phyloP scores from a whole-genome alignment of 2,113 vertebrate genomes.

The Colaptes auratus region DNA sequence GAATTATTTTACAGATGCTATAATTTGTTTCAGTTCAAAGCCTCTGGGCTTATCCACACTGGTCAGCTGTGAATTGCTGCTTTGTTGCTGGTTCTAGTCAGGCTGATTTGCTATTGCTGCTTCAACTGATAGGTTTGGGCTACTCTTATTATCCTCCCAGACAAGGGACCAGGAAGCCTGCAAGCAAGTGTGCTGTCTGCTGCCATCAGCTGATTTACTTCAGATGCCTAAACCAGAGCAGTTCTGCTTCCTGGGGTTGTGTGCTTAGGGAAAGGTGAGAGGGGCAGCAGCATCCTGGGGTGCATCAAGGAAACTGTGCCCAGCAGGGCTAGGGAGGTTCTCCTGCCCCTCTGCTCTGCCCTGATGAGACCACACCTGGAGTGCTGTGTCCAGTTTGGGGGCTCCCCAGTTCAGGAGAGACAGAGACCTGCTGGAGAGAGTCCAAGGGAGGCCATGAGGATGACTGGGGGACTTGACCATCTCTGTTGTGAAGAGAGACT shows the following conservation, averaged over 20 bases:
- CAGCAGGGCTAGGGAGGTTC: no score
- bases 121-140: slow-evolving; percentile 1
- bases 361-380: no score
- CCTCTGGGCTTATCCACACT: neutral
- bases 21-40: slow-evolving; percentile 42
- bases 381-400: no score
- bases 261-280: neutral
- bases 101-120: slow-evolving; percentile 41
- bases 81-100: slow-evolving; percentile 33
- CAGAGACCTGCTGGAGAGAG: no score
- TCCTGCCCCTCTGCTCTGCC: no score
- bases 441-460: no score
- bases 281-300: neutral
- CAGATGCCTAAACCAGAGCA: neutral
- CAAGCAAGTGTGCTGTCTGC: slow-evolving; percentile 24
- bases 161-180: slow-evolving; percentile 14
- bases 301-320: no score
- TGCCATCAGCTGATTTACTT: slow-evolving; percentile 23
- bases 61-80: slow-evolving; percentile 12
- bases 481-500: no score
- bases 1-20: neutral
- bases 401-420: no score
- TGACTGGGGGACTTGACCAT: no score
- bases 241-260: neutral
- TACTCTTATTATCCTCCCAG: slow-evolving; percentile 29